Evolutionary conservation across 2,113 vertebrate genomes (phyloP).

Genomic region (Columba janthina): DNA sequence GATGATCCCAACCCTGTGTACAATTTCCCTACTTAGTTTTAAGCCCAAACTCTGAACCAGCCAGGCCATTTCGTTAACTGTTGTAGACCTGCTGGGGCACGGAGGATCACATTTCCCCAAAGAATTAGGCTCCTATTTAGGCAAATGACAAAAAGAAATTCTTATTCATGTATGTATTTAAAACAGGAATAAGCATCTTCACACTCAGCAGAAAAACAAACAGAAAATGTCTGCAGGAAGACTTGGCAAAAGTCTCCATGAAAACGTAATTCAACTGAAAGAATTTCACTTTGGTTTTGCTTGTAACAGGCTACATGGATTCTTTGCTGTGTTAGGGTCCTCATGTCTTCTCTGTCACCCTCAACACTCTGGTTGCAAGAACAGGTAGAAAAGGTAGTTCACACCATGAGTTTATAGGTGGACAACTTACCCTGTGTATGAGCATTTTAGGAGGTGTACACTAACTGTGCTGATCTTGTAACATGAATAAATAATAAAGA

Average conservation of each 20-base stretch:
- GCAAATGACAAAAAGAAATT: not conserved
- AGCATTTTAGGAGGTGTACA: not conserved
- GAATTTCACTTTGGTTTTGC: accelerated
- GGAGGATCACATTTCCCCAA: not conserved
- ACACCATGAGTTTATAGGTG: not conserved
- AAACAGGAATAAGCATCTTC: not conserved
- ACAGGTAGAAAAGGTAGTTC: not conserved
- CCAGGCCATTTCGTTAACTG: not conserved
- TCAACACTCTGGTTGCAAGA: not conserved
- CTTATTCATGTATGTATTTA: not conserved
- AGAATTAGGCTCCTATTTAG: not conserved
- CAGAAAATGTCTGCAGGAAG: not conserved
- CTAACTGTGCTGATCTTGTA: not conserved
- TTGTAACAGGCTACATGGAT: not conserved
- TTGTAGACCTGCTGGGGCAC: not conserved
- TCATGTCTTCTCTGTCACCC: not conserved
- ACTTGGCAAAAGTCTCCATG: not conserved
- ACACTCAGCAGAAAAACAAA: not conserved
- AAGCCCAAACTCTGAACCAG: not conserved
- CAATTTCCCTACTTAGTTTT: not conserved
- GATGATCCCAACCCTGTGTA: not conserved
- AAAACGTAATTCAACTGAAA: not conserved
- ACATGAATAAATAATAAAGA: not conserved
- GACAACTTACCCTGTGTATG: not conserved
- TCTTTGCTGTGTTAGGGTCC: not conserved